Percentiles rank a stretch among this genome's conserved stretches.
Conservation (phyloP, 2,113 vertebrate species). For the Lagopus leucura region DNA sequence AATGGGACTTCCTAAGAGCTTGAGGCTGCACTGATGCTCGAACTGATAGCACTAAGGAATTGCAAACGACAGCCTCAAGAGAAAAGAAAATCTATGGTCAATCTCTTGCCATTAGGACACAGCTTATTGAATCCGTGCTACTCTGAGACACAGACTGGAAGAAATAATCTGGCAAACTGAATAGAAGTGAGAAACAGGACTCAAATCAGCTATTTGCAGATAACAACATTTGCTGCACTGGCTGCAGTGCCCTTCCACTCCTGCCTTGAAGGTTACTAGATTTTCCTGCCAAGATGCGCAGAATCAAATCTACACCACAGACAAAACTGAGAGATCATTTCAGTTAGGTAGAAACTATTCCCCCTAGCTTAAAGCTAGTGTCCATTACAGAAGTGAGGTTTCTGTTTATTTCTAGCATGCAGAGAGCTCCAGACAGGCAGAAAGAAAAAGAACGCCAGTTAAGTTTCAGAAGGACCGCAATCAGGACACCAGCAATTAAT, state of each 20-base stretch:
- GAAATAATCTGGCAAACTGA: background rate
- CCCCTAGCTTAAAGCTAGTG: background rate
- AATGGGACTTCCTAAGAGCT: background rate
- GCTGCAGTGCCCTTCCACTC: constrained; percentile 26
- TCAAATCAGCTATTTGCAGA: background rate
- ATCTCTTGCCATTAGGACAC: background rate
- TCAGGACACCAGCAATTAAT: background rate
- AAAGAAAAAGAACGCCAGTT: background rate
- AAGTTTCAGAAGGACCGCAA: background rate
- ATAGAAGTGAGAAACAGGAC: background rate
- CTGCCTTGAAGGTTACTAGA: background rate
- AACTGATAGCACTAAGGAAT: rapidly evolving
- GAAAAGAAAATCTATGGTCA: background rate
- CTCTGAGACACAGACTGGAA: background rate
- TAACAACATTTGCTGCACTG: constrained; percentile 44
- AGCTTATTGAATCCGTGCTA: background rate
- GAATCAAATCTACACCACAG: background rate
- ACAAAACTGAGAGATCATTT: background rate
- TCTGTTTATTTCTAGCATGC: background rate
- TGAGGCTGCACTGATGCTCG: background rate
- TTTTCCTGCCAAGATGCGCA: background rate
- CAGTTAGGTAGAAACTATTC: background rate
- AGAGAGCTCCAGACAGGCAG: no score
- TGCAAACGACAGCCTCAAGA: background rate
- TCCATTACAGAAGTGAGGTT: background rate